Percentiles rank a stretch among this genome's conserved stretches.
Evolutionary conservation across 2,113 vertebrate genomes (phyloP).

Genomic region (Myanophis thanlyinensis): DNA sequence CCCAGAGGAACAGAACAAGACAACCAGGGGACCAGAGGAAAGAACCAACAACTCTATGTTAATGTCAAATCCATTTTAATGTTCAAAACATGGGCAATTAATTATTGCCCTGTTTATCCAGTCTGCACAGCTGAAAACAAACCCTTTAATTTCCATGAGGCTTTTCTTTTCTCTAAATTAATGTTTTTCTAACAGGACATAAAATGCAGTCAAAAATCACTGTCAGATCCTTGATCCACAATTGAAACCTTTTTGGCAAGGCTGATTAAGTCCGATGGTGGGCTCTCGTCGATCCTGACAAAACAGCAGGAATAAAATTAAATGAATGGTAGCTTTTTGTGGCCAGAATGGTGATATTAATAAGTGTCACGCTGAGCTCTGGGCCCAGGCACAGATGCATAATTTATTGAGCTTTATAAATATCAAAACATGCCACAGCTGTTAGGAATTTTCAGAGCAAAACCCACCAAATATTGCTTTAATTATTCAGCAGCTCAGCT

Average conservation of each 20-base stretch:
- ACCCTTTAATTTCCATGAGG: neutral
- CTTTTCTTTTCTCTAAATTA: neutral
- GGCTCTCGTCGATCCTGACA: constrained; percentile 40
- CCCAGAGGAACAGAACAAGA: too few species aligned
- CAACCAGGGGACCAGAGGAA: too few species aligned
- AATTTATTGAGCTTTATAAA: constrained; percentile 63
- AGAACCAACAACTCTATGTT: neutral
- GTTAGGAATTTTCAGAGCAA: constrained; percentile 51
- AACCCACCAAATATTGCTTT: constrained; percentile 56
- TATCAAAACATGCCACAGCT: constrained; percentile 61
- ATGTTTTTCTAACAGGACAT: constrained; percentile 33
- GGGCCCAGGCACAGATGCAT: constrained; percentile 56
- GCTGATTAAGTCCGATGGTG: constrained; percentile 58
- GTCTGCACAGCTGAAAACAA: neutral
- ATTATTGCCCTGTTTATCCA: neutral
- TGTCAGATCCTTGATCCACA: constrained; percentile 29
- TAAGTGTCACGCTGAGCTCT: constrained; percentile 55
- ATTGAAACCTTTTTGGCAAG: constrained; percentile 48
- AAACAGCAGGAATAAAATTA: constrained; percentile 36
- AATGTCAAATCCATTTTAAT: neutral
- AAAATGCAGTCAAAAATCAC: constrained; percentile 13
- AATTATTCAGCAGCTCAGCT: constrained; percentile 54
- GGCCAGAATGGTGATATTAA: constrained; percentile 37
- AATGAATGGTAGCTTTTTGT: constrained; percentile 34
- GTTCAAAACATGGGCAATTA: too few species aligned